These are phyloP conservation scores for Condylostylus longicornis DNA, from an alignment of 1,140 invertebrate genomes.

Conservation along the genomic window DNA sequence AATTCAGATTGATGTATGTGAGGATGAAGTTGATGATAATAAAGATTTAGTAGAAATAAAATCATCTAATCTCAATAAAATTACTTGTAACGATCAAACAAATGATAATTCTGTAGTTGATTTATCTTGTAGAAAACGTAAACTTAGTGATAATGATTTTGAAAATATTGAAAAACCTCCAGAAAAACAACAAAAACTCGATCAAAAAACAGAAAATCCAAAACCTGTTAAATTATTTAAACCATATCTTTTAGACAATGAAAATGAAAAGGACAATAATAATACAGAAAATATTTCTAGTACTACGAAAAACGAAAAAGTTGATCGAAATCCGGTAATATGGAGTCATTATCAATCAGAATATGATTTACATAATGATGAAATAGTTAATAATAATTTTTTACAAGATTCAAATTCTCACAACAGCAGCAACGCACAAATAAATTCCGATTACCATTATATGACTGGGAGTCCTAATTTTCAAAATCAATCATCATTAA, in stretches of 20 bases:
- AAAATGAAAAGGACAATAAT: conserved; percentile 29
- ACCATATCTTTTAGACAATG: conserved; percentile 47
- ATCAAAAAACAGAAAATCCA: conserved; percentile 5
- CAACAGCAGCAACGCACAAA: conserved; percentile 10
- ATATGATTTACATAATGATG: background rate
- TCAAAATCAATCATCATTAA: conserved; percentile 10
- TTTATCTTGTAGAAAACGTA: conserved; percentile 25
- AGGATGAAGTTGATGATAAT: conserved; percentile 1
- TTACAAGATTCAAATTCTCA: conserved; percentile 3
- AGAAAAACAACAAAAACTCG: conserved; percentile 17
- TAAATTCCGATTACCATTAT: background rate
- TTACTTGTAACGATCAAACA: background rate
- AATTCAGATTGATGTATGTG: too few relatives aligned
- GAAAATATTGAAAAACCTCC: conserved; percentile 2
- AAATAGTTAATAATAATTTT: background rate
- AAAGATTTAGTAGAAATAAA: background rate
- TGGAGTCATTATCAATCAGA: conserved; percentile 22
- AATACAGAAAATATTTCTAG: conserved; percentile 16
- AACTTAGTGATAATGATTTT: conserved; percentile 7
- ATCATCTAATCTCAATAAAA: background rate
- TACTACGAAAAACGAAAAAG: conserved; percentile 6
- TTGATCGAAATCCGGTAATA: conserved; percentile 18
- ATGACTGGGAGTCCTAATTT: conserved; percentile 1
- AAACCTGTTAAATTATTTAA: conserved; percentile 49
- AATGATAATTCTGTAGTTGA: conserved; percentile 19